A percentile compares a stretch with the other conserved stretches of the same genome.
These are phyloP conservation scores for Ecdyonurus torrentis DNA, from an alignment of 2,888 invertebrate species.

Conservation along the genomic window DNA sequence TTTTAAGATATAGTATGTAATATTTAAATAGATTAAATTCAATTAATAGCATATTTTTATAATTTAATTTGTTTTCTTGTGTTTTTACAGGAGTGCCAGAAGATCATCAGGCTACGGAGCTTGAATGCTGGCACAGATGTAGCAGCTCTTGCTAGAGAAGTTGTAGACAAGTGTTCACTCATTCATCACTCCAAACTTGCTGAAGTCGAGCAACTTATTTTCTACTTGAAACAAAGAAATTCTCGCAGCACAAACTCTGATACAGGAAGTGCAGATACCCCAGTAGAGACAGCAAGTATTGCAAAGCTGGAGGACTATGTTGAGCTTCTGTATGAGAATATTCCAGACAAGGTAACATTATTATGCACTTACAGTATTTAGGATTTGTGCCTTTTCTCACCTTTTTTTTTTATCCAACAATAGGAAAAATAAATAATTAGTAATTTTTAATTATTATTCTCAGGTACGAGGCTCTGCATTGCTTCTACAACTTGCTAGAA, in stretches of 20 bases:
- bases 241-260: conserved; percentile 10
- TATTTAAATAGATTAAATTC: not conserved
- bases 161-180: conserved; percentile 69
- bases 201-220: conserved; percentile 76
- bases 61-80: not conserved
- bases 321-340: conserved; percentile 89
- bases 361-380: no score
- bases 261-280: not conserved
- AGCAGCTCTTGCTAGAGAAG: conserved; percentile 58
- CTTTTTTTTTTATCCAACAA: no score
- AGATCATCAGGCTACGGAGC: conserved; percentile 66
- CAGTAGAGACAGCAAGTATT: conserved; percentile 41
- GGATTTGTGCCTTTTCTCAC: no score
- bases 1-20: not conserved
- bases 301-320: conserved; percentile 86
- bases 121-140: conserved; percentile 66
- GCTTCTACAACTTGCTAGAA: conserved; percentile 79
- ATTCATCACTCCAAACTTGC: conserved; percentile 64
- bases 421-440: no score
- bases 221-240: conserved; percentile 59
- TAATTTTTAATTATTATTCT: no score
- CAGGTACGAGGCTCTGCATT: conserved; percentile 55
- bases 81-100: conserved; percentile 47
- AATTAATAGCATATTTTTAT: not conserved
- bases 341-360: conserved; percentile 80